These are phyloP conservation scores for Zaprionus nigranus DNA, from an alignment of 1,140 invertebrate species.

Conservation along the genomic window DNA sequence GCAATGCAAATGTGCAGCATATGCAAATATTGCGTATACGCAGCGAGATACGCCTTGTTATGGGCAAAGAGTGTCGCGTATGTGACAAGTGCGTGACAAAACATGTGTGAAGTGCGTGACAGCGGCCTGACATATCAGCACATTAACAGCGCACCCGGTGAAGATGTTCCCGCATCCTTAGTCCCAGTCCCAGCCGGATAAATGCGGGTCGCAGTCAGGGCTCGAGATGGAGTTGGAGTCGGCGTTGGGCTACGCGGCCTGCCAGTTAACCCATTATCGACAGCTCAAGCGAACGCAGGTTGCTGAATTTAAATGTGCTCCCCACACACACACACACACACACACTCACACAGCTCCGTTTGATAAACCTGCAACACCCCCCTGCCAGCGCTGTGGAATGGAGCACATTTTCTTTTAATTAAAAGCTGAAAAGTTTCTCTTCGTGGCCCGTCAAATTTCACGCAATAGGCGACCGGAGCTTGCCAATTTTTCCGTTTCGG, in stretches of 20 bases:
- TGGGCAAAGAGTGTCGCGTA: not conserved
- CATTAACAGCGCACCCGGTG: not conserved
- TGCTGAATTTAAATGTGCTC: constrained; percentile 32
- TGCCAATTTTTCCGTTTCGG: constrained; percentile 21
- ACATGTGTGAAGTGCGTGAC: constrained; percentile 51
- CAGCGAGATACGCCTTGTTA: constrained; percentile 11
- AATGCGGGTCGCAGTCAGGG: no score
- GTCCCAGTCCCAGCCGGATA: no score
- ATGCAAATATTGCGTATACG: constrained; percentile 40
- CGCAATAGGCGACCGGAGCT: constrained; percentile 31
- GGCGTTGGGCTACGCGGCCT: not conserved
- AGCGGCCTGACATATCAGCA: constrained; percentile 58
- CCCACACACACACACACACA: no score
- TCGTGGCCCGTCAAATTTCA: constrained; percentile 42
- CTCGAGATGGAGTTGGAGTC: not conserved
- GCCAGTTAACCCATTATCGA: constrained; percentile 49
- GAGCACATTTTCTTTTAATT: constrained; percentile 69
- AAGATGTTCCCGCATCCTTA: not conserved
- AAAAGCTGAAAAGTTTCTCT: constrained; percentile 69
- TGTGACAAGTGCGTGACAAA: constrained; percentile 29
- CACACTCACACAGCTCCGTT: no score
- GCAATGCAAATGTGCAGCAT: constrained; percentile 1
- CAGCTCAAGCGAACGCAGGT: constrained; percentile 18
- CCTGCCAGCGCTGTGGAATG: not conserved
- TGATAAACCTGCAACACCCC: not conserved